These are phyloP conservation scores for Subacronicta megacephala DNA, from an alignment of 2,888 invertebrate genomes.

Conservation along the genomic window DNA sequence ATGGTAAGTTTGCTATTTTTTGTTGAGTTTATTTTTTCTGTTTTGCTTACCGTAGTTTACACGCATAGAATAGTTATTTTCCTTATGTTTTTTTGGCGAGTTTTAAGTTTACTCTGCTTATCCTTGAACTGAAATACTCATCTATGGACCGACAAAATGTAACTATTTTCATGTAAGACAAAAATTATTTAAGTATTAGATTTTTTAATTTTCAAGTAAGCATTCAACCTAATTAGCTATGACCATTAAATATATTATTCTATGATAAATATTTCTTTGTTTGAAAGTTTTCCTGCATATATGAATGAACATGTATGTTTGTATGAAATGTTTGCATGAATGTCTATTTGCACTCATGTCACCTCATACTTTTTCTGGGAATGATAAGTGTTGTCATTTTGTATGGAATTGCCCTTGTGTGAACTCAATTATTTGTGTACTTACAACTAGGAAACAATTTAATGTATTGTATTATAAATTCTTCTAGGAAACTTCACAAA, in stretches of 20 bases:
- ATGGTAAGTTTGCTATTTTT: slow-evolving; percentile 81
- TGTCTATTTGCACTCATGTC: slow-evolving; percentile 49
- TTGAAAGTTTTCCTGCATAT: slow-evolving; percentile 46
- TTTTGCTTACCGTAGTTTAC: slow-evolving; percentile 52
- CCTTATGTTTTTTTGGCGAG: slow-evolving; percentile 4
- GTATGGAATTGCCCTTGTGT: slow-evolving; percentile 21
- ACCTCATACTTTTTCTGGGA: slow-evolving; percentile 56
- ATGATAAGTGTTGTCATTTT: slow-evolving; percentile 52
- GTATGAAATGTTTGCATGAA: slow-evolving; percentile 53
- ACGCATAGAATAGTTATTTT: slow-evolving; percentile 42
- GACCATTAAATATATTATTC: slow-evolving; percentile 1
- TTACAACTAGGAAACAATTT: not conserved
- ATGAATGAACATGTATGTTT: slow-evolving; percentile 41
- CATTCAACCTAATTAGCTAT: not conserved
- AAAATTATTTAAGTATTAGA: slow-evolving; percentile 11
- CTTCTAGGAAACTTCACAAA: slow-evolving; percentile 9
- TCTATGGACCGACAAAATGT: not conserved
- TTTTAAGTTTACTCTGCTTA: slow-evolving; percentile 15
- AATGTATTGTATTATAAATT: slow-evolving; percentile 12
- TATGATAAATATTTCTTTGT: slow-evolving; percentile 17
- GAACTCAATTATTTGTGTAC: not conserved
- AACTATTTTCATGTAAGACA: not conserved
- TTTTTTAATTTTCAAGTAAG: not conserved
- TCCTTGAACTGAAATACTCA: not conserved
- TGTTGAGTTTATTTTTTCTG: slow-evolving; percentile 30